Conservation (phyloP, 2,113 vertebrate species). For the Sceloporus tristichus region DNA sequence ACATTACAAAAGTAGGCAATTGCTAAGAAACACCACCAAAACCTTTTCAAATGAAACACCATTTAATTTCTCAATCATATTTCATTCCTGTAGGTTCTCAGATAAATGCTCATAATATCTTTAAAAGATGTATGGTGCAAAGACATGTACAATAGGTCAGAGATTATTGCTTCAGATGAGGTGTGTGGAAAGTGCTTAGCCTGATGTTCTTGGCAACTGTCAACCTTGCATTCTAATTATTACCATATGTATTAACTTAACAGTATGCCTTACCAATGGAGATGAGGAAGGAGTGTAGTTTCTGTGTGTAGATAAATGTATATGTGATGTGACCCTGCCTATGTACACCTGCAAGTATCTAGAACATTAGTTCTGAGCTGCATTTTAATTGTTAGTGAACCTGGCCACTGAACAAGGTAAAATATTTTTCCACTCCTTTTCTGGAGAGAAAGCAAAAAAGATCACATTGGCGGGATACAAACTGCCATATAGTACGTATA, state of each 20-base stretch:
- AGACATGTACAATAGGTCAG: slow-evolving; percentile 45
- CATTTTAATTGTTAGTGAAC: slow-evolving; percentile 38
- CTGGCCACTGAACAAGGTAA: slow-evolving; percentile 38
- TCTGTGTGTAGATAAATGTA: slow-evolving; percentile 50
- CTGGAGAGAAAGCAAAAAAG: slow-evolving; percentile 58
- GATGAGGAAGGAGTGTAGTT: slow-evolving; percentile 35
- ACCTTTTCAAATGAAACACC: slow-evolving; percentile 33
- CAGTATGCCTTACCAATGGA: slow-evolving; percentile 39
- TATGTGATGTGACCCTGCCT: slow-evolving; percentile 4
- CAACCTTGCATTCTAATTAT: slow-evolving; percentile 60
- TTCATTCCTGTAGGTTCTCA: neutral
- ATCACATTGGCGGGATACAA: too few relatives aligned
- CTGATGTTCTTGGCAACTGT: slow-evolving; percentile 72
- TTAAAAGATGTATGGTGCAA: slow-evolving; percentile 67
- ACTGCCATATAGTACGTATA: too few relatives aligned
- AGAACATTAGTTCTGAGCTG: slow-evolving; percentile 38
- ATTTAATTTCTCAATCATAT: slow-evolving; percentile 50
- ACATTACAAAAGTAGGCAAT: slow-evolving; percentile 47
- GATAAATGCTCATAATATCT: slow-evolving; percentile 69
- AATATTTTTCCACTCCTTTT: slow-evolving; percentile 28
- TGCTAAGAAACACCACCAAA: slow-evolving; percentile 63
- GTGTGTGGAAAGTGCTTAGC: slow-evolving; percentile 71
- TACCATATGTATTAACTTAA: slow-evolving; percentile 74
- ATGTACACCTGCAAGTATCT: slow-evolving; percentile 38
- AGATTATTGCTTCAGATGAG: slow-evolving; percentile 76